These are phyloP conservation scores for Bombus sylvicola DNA, from an alignment of 1,140 invertebrate genomes.

Conservation along the genomic window DNA sequence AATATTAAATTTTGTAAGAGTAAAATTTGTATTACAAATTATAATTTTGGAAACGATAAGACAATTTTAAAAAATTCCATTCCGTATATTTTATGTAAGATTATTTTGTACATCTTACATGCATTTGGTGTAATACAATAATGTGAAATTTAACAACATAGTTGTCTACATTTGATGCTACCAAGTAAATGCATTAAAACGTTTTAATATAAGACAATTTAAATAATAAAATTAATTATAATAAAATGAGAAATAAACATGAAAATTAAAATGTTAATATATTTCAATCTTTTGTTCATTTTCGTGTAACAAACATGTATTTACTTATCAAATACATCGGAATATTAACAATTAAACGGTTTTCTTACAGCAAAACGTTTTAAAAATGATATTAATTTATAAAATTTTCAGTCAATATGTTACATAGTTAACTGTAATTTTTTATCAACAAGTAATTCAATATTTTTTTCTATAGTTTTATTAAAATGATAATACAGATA, in stretches of 20 bases:
- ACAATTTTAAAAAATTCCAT: not conserved
- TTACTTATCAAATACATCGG: not conserved
- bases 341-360: not conserved
- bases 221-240: conserved; percentile 11
- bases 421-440: conserved; percentile 14
- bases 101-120: not conserved
- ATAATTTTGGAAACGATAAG: not conserved
- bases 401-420: conserved; percentile 23
- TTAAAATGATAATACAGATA: conserved; percentile 27
- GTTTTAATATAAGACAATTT: not conserved
- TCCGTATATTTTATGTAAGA: not conserved
- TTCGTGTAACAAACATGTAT: not conserved
- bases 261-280: not conserved
- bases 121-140: not conserved
- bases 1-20: conserved; percentile 5
- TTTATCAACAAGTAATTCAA: conserved; percentile 30
- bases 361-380: conserved; percentile 1
- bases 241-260: not conserved
- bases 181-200: conserved; percentile 22
- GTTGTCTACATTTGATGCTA: not conserved
- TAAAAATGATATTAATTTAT: conserved; percentile 3
- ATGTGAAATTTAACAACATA: not conserved
- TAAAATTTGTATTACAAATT: conserved; percentile 30
- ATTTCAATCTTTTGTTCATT: not conserved
- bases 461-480: conserved; percentile 12